These are phyloP conservation scores for Poeciliopsis turneri DNA, from an alignment of 2,797 vertebrate genomes.

Conservation along the genomic window DNA sequence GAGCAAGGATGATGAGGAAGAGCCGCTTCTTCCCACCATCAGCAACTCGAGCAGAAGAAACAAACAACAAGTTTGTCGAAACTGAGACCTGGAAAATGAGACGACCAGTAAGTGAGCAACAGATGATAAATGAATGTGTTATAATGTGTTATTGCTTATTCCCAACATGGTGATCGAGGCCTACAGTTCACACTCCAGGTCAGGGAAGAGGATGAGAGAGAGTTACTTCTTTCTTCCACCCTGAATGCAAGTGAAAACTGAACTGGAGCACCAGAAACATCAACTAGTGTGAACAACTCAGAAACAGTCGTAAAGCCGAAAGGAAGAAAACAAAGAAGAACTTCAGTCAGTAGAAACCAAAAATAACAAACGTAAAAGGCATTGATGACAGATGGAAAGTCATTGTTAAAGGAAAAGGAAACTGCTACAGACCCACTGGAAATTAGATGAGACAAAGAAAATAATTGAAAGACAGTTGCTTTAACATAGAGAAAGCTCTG, in stretches of 20 bases:
- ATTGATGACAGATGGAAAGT: background rate
- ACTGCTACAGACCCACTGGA: background rate
- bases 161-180: background rate
- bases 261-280: background rate
- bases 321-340: background rate
- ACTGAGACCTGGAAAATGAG: no score
- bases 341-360: background rate
- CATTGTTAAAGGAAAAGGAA: background rate
- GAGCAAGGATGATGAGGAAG: no score
- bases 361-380: background rate
- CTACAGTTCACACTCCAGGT: background rate
- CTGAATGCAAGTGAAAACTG: background rate
- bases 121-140: no score
- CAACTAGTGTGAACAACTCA: background rate
- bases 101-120: no score
- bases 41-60: no score
- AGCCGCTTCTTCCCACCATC: no score
- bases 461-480: background rate
- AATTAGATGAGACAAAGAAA: no score
- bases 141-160: no score
- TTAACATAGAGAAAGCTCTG: background rate
- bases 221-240: background rate
- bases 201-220: background rate
- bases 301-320: background rate
- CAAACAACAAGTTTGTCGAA: no score